These are phyloP conservation scores for Arvicanthis niloticus DNA, from an alignment of 2,113 vertebrate species.

Conservation along the genomic window DNA sequence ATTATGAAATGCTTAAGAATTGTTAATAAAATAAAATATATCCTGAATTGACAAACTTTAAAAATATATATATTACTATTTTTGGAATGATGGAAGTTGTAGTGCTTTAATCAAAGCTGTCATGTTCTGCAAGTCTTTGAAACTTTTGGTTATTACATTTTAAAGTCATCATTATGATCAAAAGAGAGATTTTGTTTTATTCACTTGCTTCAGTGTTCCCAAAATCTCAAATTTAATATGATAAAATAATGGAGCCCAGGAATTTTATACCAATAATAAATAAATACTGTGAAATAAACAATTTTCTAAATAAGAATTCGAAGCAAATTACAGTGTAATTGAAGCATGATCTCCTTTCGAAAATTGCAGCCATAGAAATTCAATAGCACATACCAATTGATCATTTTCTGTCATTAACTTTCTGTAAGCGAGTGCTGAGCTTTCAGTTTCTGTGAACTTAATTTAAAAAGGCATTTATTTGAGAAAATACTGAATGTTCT, in stretches of 20 bases:
- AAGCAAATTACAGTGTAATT: conserved; percentile 18
- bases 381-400: background rate
- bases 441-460: conserved; percentile 35
- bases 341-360: background rate
- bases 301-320: background rate
- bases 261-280: background rate
- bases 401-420: background rate
- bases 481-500: conserved; percentile 5
- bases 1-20: background rate
- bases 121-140: background rate
- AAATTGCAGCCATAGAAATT: background rate
- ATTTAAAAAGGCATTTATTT: conserved; percentile 17
- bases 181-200: background rate
- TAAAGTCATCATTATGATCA: background rate
- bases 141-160: background rate
- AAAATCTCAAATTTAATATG: background rate
- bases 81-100: background rate
- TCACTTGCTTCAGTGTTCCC: background rate
- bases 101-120: background rate
- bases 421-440: background rate
- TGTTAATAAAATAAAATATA: background rate
- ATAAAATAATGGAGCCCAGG: background rate
- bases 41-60: background rate
- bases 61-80: background rate
- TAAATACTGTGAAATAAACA: background rate